Conservation (phyloP, 2,113 vertebrate species). For the Anguilla rostrata region DNA sequence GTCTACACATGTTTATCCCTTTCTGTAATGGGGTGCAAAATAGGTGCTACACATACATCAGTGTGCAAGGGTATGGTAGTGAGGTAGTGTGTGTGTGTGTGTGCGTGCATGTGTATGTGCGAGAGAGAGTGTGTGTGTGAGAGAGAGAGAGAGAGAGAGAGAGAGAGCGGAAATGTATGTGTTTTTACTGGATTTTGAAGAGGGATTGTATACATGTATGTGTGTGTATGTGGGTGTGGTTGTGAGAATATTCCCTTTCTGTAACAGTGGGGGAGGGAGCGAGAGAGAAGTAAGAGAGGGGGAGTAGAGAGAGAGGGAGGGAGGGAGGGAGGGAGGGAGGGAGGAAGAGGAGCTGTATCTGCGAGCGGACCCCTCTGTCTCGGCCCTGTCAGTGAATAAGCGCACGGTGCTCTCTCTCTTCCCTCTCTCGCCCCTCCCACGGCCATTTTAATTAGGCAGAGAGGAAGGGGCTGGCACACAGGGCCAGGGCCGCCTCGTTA, state of each 20-base stretch:
- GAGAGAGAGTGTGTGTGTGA: background rate
- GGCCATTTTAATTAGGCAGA: constrained; percentile 28
- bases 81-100: background rate
- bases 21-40: too few species aligned
- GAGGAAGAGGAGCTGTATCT: background rate
- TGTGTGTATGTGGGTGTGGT: background rate
- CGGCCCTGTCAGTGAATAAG: background rate
- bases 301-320: background rate
- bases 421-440: constrained; percentile 10
- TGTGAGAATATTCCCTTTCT: background rate
- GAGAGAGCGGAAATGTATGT: background rate
- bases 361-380: background rate
- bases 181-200: background rate
- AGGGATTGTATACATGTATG: background rate
- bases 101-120: background rate
- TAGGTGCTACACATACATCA: background rate
- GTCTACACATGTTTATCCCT: background rate
- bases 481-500: background rate
- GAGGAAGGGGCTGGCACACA: background rate
- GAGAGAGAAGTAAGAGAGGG: background rate
- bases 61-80: background rate
- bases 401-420: background rate
- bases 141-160: background rate
- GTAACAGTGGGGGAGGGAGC: background rate
- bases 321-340: background rate